Evolutionary conservation across 1,140 invertebrate genomes (phyloP), one percentile per base, ranked within the genome.

Genomic region (Brachystomella parvula): DNA sequence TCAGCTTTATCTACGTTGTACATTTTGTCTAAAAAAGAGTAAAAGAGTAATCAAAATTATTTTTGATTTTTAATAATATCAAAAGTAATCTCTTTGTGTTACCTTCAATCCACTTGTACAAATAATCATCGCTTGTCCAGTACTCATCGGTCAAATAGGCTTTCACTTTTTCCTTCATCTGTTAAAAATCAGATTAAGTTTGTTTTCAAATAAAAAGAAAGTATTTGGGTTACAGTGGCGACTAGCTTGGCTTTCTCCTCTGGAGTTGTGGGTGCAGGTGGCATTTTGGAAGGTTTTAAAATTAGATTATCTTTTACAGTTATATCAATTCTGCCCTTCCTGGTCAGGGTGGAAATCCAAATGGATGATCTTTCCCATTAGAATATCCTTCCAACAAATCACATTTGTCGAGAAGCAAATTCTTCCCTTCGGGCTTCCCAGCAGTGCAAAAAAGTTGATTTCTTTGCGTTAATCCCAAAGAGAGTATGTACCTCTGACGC

Each of bases 1-100:
- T 62, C 60, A 3, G 60, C 60, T 19, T 24, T 62, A 35, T 62
- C 60, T 12, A 62, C 60, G 30, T 47, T 62, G 24, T 47, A 62
- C n/a, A 15, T 21, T 62, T 62, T 62, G 6, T n/a, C 60, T 62
- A 32, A 6, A 62, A 62, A 15, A 12, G 24, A 53, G 6, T 53
- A 53, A 12, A 53, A 17, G 12, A 53, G 24, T 6, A 9, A 39
- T 39, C 35, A 39, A 39, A 39, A 39, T 9, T 19, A 19, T 39
- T 39, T 9, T 6, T 6, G 6, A 9, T 53, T 24, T 53, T 53
- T 53, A 53, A 24, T n/a, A 53, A 53, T 53, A 17, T 6, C 24
- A 44, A 44, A 44, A 44, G 39, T n/a, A 44, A n/a, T 44, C n/a
- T 9, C n/a, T 44, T 44, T n/a, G n/a, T n/a, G n/a, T 12, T 12